These are phyloP conservation scores for Altica lythri DNA, from an alignment of 2,888 invertebrate species.

Conservation along the genomic window DNA sequence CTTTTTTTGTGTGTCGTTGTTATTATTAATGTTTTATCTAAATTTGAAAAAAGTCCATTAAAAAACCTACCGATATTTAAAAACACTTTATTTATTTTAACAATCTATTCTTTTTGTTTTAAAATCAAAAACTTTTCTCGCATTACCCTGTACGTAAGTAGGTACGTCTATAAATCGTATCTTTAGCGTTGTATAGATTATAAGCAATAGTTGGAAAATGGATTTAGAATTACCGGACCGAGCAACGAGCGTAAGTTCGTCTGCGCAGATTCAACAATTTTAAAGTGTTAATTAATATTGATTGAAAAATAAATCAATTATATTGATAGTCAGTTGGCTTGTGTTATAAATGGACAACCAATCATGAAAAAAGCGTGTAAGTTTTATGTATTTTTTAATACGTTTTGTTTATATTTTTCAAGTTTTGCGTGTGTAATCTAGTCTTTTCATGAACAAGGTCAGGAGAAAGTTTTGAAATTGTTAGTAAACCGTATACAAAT, in stretches of 20 bases:
- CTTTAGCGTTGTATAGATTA: background rate
- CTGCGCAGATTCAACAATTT: background rate
- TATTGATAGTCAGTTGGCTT: background rate
- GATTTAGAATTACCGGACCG: background rate
- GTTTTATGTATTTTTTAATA: background rate
- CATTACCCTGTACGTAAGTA: too few species aligned
- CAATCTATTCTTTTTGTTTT: too few species aligned
- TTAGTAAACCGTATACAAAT: too few species aligned
- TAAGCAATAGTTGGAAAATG: constrained; percentile 7
- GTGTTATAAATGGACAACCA: background rate
- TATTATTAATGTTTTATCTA: too few species aligned
- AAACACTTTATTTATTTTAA: too few species aligned
- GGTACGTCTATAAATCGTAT: constrained; percentile 4
- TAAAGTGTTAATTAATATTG: constrained; percentile 3
- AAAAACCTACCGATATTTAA: too few species aligned
- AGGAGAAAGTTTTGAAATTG: constrained; percentile 1
- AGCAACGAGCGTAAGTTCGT: background rate
- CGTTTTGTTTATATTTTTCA: background rate
- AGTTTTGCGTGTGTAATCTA: background rate
- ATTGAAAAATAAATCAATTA: background rate
- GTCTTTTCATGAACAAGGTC: constrained; percentile 8
- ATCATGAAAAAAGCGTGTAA: constrained; percentile 7
- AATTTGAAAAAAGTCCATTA: too few species aligned
- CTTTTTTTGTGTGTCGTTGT: too few species aligned
- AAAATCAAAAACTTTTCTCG: too few species aligned